phyloP scores from a whole-genome alignment of 2,888 invertebrate genomes.

The Drosophila antonietae region DNA sequence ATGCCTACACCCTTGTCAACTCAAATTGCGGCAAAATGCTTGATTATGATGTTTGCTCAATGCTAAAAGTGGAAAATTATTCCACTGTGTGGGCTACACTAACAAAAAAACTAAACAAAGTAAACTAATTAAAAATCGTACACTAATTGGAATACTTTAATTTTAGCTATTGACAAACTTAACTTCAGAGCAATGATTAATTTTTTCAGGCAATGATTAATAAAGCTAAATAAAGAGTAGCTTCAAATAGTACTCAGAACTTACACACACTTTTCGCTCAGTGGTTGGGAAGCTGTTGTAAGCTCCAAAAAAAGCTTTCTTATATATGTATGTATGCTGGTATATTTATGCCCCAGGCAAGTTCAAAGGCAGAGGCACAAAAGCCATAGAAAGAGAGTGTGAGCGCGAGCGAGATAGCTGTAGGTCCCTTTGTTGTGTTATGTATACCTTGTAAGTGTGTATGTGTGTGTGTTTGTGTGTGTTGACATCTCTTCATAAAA shows the following conservation, averaged over 20 bases:
- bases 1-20: constrained; percentile 36
- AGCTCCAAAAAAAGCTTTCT: constrained; percentile 45
- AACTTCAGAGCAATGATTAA: not conserved
- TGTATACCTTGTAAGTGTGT: constrained; percentile 30
- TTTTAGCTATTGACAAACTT: not conserved
- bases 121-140: constrained; percentile 10
- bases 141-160: not conserved
- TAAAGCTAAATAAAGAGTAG: not conserved
- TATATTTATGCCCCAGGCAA: constrained; percentile 39
- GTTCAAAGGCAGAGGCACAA: constrained; percentile 58
- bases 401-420: constrained; percentile 7
- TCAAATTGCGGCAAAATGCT: constrained; percentile 62
- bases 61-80: constrained; percentile 55
- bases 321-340: not conserved
- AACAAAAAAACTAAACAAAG: constrained; percentile 9
- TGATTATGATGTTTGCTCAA: constrained; percentile 70
- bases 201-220: not conserved
- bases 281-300: constrained; percentile 45
- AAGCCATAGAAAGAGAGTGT: constrained; percentile 3
- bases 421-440: constrained; percentile 53
- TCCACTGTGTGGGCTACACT: constrained; percentile 48
- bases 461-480: constrained; percentile 24
- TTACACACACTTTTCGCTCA: constrained; percentile 11
- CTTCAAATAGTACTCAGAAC: not conserved
- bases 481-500: constrained; percentile 58